phyloP scores from a whole-genome alignment of 1,140 invertebrate genomes.

The Ceratosolen solmsi region DNA sequence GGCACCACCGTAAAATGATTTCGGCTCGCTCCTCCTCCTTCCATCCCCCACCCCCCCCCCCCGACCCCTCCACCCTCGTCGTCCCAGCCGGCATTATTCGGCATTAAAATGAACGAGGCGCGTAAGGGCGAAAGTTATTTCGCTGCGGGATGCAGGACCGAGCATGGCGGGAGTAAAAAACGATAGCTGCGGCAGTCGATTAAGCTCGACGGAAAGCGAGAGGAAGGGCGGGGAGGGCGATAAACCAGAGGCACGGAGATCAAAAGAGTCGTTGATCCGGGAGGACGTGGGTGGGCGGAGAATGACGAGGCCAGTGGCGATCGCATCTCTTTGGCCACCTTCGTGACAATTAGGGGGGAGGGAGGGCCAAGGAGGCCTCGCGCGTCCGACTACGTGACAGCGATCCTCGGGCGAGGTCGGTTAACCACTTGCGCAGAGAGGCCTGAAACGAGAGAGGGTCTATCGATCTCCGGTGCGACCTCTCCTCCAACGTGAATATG shows the following conservation, averaged over 20 bases:
- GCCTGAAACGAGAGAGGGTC: slow-evolving; percentile 6
- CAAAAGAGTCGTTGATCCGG: too few relatives aligned
- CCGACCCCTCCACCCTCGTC: too few relatives aligned
- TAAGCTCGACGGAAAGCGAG: neutral
- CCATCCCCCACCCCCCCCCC: too few relatives aligned
- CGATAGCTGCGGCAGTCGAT: neutral
- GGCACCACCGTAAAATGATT: neutral
- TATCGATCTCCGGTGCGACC: slow-evolving; percentile 30
- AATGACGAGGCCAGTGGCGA: too few relatives aligned
- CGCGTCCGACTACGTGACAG: neutral
- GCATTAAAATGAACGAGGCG: neutral
- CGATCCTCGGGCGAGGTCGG: slow-evolving; percentile 27
- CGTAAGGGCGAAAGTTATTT: neutral
- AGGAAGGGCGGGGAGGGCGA: neutral
- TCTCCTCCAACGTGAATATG: slow-evolving; percentile 40
- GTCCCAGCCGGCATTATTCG: too few relatives aligned
- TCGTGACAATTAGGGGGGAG: neutral
- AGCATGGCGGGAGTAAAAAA: neutral
- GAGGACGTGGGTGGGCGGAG: too few relatives aligned
- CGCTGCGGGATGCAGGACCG: neutral
- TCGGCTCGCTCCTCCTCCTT: neutral
- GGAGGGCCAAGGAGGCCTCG: neutral
- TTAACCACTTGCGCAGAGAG: neutral
- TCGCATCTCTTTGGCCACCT: neutral
- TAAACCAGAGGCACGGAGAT: neutral